Conservation (phyloP, 2,797 vertebrate genomes). For the Notamacropus eugenii region DNA sequence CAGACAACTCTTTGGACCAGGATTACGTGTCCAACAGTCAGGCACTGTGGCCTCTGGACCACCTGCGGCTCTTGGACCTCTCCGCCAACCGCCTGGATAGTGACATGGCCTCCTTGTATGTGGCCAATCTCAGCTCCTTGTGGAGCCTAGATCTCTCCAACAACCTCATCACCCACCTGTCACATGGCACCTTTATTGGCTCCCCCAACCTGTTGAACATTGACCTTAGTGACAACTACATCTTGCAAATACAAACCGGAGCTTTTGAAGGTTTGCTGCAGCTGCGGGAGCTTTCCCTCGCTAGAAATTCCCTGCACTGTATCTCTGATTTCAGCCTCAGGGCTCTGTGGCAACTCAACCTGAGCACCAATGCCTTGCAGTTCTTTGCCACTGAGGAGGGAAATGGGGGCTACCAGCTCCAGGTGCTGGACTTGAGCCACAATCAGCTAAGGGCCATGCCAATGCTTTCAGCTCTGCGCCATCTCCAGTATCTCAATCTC, state of each 20-base stretch:
- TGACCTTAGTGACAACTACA: slow-evolving; percentile 85
- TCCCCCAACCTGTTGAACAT: slow-evolving; percentile 80
- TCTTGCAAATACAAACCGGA: slow-evolving; percentile 86
- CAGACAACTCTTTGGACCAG: slow-evolving; percentile 84
- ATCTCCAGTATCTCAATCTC: slow-evolving; percentile 86
- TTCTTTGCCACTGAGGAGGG: slow-evolving; percentile 83
- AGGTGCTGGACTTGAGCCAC: slow-evolving; percentile 87
- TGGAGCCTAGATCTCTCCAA: slow-evolving; percentile 84
- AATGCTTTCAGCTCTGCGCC: slow-evolving; percentile 83
- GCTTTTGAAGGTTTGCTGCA: slow-evolving; percentile 84
- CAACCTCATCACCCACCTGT: slow-evolving; percentile 85
- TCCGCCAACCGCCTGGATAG: slow-evolving; percentile 85
- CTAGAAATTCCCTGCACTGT: slow-evolving; percentile 86
- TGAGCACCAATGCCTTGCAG: slow-evolving; percentile 87
- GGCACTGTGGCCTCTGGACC: slow-evolving; percentile 80
- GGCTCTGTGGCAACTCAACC: slow-evolving; percentile 86
- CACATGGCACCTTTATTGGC: slow-evolving; percentile 82
- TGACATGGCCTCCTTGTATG: slow-evolving; percentile 83
- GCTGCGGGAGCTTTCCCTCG: slow-evolving; percentile 85
- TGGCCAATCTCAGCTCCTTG: slow-evolving; percentile 85
- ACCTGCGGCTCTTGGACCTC: slow-evolving; percentile 86
- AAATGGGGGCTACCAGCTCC: slow-evolving; percentile 81
- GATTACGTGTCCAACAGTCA: slow-evolving; percentile 82
- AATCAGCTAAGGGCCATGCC: slow-evolving; percentile 89
- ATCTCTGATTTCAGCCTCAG: slow-evolving; percentile 89